Percentiles rank a stretch among this genome's conserved stretches.
phyloP scores from a whole-genome alignment of 2,113 vertebrate species.

The Corynorhinus townsendii region DNA sequence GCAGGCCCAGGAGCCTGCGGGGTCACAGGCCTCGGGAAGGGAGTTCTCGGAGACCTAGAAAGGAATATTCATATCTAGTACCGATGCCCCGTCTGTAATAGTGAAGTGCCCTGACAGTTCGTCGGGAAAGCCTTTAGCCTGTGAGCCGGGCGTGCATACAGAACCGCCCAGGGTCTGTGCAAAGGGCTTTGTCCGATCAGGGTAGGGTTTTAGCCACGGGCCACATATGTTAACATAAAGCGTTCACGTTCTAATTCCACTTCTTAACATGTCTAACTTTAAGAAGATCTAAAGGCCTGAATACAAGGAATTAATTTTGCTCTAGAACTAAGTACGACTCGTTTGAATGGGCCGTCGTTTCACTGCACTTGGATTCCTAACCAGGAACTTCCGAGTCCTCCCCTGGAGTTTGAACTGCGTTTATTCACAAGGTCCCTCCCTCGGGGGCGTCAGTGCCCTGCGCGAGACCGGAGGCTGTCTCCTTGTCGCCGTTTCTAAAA shows the following conservation, averaged over 20 bases:
- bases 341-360: background rate
- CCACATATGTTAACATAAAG: background rate
- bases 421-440: background rate
- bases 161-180: background rate
- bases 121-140: background rate
- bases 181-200: background rate
- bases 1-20: background rate
- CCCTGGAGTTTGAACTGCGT: background rate
- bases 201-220: background rate
- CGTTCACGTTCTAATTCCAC: background rate
- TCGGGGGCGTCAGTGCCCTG: background rate
- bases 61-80: background rate
- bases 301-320: conserved; percentile 7
- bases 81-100: background rate
- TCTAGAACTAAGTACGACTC: background rate
- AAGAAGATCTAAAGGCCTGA: background rate
- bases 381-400: background rate
- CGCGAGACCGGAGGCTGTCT: background rate
- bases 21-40: background rate
- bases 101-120: background rate
- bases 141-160: accelerated
- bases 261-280: background rate
- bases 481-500: background rate
- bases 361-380: background rate
- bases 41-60: background rate